Base-by-base conservation (phyloP, 2,888 invertebrate genomes). In the Aricia artaxerxes region DNA sequence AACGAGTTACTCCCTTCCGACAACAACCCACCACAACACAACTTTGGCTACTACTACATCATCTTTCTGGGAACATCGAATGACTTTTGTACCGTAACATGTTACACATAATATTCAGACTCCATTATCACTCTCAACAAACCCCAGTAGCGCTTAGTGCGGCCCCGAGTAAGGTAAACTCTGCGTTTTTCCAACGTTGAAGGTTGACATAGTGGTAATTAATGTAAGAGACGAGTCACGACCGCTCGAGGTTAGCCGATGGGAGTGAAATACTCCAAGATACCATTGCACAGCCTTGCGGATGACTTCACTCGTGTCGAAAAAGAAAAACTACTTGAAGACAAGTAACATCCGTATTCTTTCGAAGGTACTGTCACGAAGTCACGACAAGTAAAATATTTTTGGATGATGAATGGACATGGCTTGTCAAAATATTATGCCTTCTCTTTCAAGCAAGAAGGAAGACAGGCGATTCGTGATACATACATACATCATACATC, bases 141-240 rank as follows among this genome's bases (percentile, higher is more conserved):
- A 1, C 24, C 64, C 31, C 13, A 13, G 69, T 69, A 69, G 69
- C 69, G 11, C 35, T 69, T 69, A 69, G 13, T 5, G 69, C 64
- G 61, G 61, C 64, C 61, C 11, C 13, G 35, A 24, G 61, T 61
- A 9, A 9, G 11, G 61, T 40, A 73, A 49, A 49, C 31, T 75
- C 35, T 31, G 76, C 76, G 31, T 53, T 31, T 76, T 75, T 35
- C 76, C 53, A 75, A 31, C 75, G 35, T 16, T 53, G 57, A 76
- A 57, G 76, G 76, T 57, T 76, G 35, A 57, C 35, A 76, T 73
- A 49, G 53, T 35, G 35, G 76, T 53, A 76, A 76, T 76, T 76
- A 76, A 57, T 31, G 35, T 49, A 31, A 73, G 53, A 76, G 76
- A 76, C 76, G 57, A 76, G 76, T 76, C 76, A 76, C 76, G 76